phyloP scores from a whole-genome alignment of 2,113 vertebrate genomes.

The Carassius carassius region DNA sequence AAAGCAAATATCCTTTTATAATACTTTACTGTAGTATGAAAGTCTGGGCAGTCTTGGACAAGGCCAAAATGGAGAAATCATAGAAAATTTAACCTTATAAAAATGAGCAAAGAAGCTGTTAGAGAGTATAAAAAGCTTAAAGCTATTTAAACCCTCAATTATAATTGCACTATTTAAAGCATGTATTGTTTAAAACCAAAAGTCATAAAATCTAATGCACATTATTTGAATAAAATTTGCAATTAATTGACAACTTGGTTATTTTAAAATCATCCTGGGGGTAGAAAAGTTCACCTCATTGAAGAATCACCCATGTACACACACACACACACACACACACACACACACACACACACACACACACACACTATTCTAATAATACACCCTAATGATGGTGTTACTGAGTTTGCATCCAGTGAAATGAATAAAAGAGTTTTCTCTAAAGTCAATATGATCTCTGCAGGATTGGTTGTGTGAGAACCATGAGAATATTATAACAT shows the following conservation, averaged over 20 bases:
- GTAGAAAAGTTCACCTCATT: background rate
- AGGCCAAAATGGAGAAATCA: background rate
- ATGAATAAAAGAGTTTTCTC: background rate
- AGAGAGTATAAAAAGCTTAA: background rate
- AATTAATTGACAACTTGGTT: too few species aligned
- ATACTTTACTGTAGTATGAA: background rate
- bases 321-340: background rate
- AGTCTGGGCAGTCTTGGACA: background rate
- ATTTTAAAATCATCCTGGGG: background rate
- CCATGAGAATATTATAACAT: background rate
- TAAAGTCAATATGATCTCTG: background rate
- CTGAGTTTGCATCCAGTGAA: background rate
- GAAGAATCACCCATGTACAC: background rate
- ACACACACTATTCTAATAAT: background rate
- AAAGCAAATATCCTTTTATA: background rate
- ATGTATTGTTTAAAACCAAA: background rate
- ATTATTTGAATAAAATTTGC: background rate
- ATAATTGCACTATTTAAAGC: background rate
- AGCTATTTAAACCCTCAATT: background rate
- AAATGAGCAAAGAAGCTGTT: background rate
- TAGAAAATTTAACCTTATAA: background rate
- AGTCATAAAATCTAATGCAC: background rate
- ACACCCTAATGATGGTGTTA: background rate
- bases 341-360: background rate
- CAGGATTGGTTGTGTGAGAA: background rate